Base-by-base conservation (phyloP, 2,113 vertebrate genomes). In the Ailurus styani region DNA sequence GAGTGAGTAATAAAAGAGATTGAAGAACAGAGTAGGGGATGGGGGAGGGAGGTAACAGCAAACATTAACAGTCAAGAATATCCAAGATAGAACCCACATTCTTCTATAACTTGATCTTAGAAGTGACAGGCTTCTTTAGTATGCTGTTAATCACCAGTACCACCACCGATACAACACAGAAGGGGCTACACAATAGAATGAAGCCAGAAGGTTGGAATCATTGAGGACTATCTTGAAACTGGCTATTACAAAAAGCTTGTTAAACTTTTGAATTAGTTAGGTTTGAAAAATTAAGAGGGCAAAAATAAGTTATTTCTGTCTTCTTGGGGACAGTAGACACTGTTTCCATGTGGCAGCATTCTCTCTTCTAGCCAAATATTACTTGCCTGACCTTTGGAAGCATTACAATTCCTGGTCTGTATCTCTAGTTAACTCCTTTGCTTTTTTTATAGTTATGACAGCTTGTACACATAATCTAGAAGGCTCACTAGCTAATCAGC, bases 261-360 rank as follows among this genome's bases (percentile, higher is more conserved):
- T 93, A 79, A 92, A 73, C 70, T 81, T 90, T 81, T 70, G 11
- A 87, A 47, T 60, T 83, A 78, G 8, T 83, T 78, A 78, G 34
- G 79, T 54, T 91, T 87, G 45, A 57, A 75, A 91, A 95, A 40
- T 83, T 20, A 90, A 86, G 68, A 90, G 13, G 25, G 18, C 23
- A 96, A 90, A 96, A 97, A 94, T 54, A 95, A 93, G 5, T 85
- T 88, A 81, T n/a, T 37, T 79, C 29, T 52, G 15, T 96, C 54
- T 95, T 91, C n/a, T 54, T 25, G 20, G 54, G n/a, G 21, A 0
- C 23, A 89, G 2, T 73, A 27, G 37, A 37, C 42, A 50, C 42
- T 52, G 57, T 70, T 91, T 85, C 54, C 5, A 2, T 15, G 21
- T 93, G 47, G 54, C 60, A 95, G 2, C 50, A 54, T 85, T 93